Conservation (phyloP, 2,888 invertebrate species). For the Gymnocheta viridis region DNA sequence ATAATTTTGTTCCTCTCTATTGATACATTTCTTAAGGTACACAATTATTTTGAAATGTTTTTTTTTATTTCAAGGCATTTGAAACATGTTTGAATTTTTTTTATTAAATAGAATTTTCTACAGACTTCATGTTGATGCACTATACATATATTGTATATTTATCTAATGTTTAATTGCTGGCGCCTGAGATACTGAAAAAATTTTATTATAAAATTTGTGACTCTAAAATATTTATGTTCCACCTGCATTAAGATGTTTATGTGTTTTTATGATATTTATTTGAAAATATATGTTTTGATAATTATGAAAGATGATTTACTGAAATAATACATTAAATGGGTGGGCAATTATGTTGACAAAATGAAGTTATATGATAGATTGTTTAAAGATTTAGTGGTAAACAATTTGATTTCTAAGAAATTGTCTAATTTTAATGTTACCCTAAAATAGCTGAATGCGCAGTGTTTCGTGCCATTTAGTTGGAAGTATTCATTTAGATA, state of each 20-base stretch:
- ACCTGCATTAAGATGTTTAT: slow-evolving; percentile 62
- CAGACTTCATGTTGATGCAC: too few relatives aligned
- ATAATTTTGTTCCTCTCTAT: not conserved
- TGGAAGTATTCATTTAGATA: not conserved
- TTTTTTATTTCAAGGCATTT: slow-evolving; percentile 15
- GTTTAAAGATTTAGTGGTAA: slow-evolving; percentile 17
- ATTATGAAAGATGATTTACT: slow-evolving; percentile 52
- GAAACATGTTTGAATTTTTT: slow-evolving; percentile 10
- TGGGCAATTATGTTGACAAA: slow-evolving; percentile 46
- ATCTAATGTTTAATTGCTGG: slow-evolving; percentile 57
- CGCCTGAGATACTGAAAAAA: slow-evolving; percentile 54
- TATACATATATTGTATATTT: too few relatives aligned
- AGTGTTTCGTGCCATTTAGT: not conserved
- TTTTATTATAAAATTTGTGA: slow-evolving; percentile 13
- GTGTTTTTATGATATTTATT: slow-evolving; percentile 39
- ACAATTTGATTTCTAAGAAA: slow-evolving; percentile 3
- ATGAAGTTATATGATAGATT: slow-evolving; percentile 3
- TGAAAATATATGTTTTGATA: not conserved
- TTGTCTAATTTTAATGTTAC: not conserved
- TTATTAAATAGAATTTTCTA: not conserved
- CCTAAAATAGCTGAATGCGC: not conserved
- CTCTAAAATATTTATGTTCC: slow-evolving; percentile 52
- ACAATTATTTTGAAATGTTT: not conserved
- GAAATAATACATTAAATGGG: slow-evolving; percentile 45
- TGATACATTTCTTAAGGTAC: not conserved